These are phyloP conservation scores for Conopomorpha cramerella DNA, from an alignment of 1,140 invertebrate genomes.

Conservation along the genomic window DNA sequence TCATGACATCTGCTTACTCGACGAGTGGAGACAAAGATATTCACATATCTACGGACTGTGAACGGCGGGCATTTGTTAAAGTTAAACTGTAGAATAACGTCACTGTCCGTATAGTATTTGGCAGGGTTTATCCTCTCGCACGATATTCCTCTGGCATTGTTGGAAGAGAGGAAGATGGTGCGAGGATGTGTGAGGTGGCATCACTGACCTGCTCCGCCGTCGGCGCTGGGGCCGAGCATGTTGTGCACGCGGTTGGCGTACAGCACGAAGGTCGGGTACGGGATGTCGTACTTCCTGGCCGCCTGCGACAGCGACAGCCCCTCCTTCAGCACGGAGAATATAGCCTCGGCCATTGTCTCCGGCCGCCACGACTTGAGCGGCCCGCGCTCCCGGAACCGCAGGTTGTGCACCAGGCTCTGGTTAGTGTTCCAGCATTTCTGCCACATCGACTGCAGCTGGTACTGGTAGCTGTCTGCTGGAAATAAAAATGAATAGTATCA, in stretches of 20 bases:
- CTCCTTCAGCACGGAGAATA: conserved; percentile 88
- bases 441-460: conserved; percentile 92
- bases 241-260: conserved; percentile 93
- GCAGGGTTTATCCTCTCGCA: no score
- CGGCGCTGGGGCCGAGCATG: conserved; percentile 87
- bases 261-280: conserved; percentile 91
- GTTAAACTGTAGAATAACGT: no score
- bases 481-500: conserved; percentile 19
- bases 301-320: conserved; percentile 87
- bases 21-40: no score
- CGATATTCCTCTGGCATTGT: no score
- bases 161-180: no score
- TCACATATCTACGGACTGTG: no score
- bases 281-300: conserved; percentile 90
- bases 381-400: conserved; percentile 88
- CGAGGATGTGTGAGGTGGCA: no score
- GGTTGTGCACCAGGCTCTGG: conserved; percentile 83
- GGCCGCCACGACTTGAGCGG: conserved; percentile 91
- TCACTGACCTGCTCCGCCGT: conserved; percentile 79
- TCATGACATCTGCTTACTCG: no score
- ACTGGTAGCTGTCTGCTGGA: conserved; percentile 90
- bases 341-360: conserved; percentile 92
- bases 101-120: no score
- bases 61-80: no score
- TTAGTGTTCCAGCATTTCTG: conserved; percentile 93